A percentile compares a stretch with the other conserved stretches of the same genome.
phyloP scores from a whole-genome alignment of 2,888 invertebrate genomes.

The Microctonus aethiopoides region DNA sequence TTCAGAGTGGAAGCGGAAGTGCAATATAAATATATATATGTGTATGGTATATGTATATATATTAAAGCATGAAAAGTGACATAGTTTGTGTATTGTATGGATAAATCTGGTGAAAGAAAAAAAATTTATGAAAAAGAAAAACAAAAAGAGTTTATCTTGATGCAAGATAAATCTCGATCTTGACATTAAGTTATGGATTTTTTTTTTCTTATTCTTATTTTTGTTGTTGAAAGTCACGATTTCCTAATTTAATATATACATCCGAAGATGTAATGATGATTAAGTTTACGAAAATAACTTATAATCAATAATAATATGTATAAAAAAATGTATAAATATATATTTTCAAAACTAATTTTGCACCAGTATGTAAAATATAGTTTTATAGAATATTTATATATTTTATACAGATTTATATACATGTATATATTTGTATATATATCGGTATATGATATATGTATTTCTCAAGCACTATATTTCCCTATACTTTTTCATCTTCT shows the following conservation, averaged over 20 bases:
- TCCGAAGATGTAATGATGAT: neutral
- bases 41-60: neutral
- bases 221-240: neutral
- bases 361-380: too few species aligned
- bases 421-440: too few species aligned
- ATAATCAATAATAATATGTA: neutral
- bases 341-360: too few species aligned
- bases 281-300: neutral
- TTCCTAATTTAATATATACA: neutral
- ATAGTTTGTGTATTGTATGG: constrained; percentile 7
- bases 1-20: neutral
- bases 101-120: neutral
- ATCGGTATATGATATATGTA: neutral
- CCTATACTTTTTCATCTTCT: neutral
- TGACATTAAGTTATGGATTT: neutral
- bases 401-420: too few species aligned
- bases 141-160: constrained; percentile 23
- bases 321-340: too few species aligned
- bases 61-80: constrained; percentile 13
- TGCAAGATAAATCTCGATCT: neutral
- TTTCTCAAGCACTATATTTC: neutral
- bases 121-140: constrained; percentile 4
- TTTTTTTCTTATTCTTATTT: neutral
- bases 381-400: neutral
- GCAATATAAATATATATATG: too few species aligned